These are phyloP conservation scores for Leucophenga montana DNA, from an alignment of 2,888 invertebrate genomes.

Conservation along the genomic window DNA sequence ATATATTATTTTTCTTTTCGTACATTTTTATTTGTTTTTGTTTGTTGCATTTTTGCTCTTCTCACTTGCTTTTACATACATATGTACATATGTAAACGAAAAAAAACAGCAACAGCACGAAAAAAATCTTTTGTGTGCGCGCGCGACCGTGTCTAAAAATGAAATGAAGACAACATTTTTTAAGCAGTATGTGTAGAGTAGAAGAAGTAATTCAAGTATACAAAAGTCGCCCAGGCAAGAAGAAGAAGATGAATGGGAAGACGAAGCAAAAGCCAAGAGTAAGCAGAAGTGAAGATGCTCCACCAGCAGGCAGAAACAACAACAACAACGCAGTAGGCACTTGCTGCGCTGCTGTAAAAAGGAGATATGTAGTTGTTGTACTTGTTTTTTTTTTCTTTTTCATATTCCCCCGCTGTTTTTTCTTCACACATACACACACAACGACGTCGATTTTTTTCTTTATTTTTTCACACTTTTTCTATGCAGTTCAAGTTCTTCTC, in stretches of 20 bases:
- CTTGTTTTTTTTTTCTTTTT: not conserved
- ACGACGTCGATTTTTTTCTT: not conserved
- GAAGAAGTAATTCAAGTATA: slow-evolving; percentile 67
- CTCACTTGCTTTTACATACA: too few relatives aligned
- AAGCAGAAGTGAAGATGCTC: slow-evolving; percentile 12
- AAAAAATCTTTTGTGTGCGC: slow-evolving; percentile 19
- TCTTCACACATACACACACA: slow-evolving; percentile 18
- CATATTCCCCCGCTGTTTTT: slow-evolving; percentile 7
- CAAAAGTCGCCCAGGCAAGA: slow-evolving; percentile 44
- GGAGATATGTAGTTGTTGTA: slow-evolving; percentile 9
- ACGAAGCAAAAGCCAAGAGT: not conserved
- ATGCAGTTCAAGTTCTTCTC: not conserved
- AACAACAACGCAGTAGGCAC: not conserved
- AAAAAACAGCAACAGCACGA: slow-evolving; percentile 19
- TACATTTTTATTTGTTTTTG: not conserved
- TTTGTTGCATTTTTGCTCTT: too few relatives aligned
- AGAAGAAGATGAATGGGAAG: not conserved
- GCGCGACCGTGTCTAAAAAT: slow-evolving; percentile 55
- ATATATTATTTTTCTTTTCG: not conserved
- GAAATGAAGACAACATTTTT: slow-evolving; percentile 42
- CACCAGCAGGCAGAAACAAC: slow-evolving; percentile 1
- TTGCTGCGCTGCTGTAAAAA: slow-evolving; percentile 19
- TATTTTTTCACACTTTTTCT: not conserved
- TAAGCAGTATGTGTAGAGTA: too few relatives aligned
- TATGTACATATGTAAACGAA: too few relatives aligned